Evolutionary conservation across 2,888 invertebrate genomes (phyloP).

Genomic region (Drosophila robusta): DNA sequence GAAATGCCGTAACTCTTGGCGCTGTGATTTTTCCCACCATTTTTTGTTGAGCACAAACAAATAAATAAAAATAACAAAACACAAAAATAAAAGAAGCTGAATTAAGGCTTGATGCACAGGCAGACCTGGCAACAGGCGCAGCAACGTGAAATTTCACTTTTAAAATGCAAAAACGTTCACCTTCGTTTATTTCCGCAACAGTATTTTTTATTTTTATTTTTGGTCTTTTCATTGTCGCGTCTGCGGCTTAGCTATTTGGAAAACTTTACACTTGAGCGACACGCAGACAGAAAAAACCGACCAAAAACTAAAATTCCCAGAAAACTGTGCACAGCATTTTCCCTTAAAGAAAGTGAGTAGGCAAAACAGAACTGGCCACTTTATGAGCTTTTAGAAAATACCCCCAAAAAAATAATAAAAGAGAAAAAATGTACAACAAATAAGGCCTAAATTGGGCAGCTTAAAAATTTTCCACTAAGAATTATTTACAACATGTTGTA

Average conservation of each 20-base stretch:
- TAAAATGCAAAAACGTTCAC: conserved; percentile 77
- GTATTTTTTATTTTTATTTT: conserved; percentile 17
- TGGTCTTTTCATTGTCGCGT: conserved; percentile 58
- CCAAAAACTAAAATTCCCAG: conserved; percentile 24
- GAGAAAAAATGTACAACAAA: conserved; percentile 18
- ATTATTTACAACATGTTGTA: conserved; percentile 74
- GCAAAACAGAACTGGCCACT: conserved; percentile 57
- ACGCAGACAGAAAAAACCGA: conserved; percentile 25
- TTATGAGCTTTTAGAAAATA: conserved; percentile 56
- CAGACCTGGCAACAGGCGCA: conserved; percentile 27
- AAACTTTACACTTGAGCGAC: conserved; percentile 66
- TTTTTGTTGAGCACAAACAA: conserved; percentile 47
- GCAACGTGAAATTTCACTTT: conserved; percentile 74
- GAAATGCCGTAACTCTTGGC: conserved; percentile 64
- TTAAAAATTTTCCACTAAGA: conserved; percentile 67
- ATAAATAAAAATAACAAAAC: conserved; percentile 50
- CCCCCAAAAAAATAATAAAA: conserved; percentile 17
- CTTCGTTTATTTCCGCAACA: conserved; percentile 79
- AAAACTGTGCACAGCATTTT: conserved; percentile 36
- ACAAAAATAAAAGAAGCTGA: conserved; percentile 1
- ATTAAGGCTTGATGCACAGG: conserved; percentile 29
- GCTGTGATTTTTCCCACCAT: conserved; percentile 71
- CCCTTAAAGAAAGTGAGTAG: conserved; percentile 60
- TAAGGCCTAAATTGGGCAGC: conserved; percentile 18
- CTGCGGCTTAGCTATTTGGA: conserved; percentile 38